Evolutionary conservation across 2,113 vertebrate species (phyloP).

Genomic region (Mystacornis crossleyi): DNA sequence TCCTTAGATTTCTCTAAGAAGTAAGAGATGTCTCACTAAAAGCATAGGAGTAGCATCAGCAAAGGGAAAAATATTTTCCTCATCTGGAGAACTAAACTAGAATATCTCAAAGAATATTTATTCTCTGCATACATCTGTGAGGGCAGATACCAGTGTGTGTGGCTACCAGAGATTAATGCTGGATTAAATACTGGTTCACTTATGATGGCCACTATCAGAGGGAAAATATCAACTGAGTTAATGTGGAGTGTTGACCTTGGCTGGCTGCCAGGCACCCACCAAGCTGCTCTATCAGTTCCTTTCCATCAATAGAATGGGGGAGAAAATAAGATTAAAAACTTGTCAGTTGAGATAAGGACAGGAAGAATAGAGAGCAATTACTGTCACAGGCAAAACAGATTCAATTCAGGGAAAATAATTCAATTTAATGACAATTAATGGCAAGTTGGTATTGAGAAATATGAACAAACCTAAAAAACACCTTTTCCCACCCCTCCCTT

Average conservation of each 20-base stretch:
- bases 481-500: rapidly evolving
- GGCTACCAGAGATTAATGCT: background rate
- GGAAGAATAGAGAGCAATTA: background rate
- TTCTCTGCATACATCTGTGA: background rate
- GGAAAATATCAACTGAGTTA: background rate
- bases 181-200: background rate
- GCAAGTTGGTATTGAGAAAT: background rate
- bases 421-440: background rate
- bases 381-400: background rate
- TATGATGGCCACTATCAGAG: background rate
- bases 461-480: background rate
- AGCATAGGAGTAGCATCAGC: background rate
- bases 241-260: background rate
- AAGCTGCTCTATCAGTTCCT: background rate
- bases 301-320: background rate
- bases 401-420: background rate
- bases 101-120: background rate
- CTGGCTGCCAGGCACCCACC: background rate
- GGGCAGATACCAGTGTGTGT: background rate
- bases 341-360: background rate
- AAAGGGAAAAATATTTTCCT: background rate
- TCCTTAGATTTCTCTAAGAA: background rate
- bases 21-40: background rate
- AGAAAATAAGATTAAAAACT: background rate
- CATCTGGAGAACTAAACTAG: background rate